A percentile compares a stretch with the other conserved stretches of the same genome.
Conservation (phyloP, 1,140 invertebrate genomes). For the Nilaparvata lugens region DNA sequence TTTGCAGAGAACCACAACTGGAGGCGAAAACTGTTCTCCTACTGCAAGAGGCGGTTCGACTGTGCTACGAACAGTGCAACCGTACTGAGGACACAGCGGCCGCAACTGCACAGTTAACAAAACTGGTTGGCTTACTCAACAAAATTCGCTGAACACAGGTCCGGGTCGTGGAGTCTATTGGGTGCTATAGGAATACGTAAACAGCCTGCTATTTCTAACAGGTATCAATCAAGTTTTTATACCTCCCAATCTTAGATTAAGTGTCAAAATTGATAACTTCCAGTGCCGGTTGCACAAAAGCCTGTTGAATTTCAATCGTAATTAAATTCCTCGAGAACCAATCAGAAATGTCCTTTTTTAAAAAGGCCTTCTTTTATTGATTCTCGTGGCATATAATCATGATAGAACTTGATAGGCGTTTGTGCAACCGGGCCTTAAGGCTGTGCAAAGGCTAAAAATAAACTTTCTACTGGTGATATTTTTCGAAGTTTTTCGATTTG, state of each 20-base stretch:
- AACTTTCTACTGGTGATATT: too few species aligned
- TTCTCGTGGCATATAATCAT: not conserved
- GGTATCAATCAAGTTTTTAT: constrained; percentile 31
- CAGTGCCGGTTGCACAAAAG: too few species aligned
- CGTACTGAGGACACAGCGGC: constrained; percentile 37
- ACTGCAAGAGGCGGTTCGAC: constrained; percentile 45
- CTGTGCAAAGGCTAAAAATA: too few species aligned
- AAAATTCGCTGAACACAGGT: constrained; percentile 46
- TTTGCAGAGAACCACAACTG: constrained; percentile 39
- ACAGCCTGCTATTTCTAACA: constrained; percentile 44
- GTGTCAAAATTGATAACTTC: too few species aligned
- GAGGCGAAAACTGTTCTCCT: constrained; percentile 51
- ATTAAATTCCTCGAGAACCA: too few species aligned
- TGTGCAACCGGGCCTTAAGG: too few species aligned
- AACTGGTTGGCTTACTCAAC: constrained; percentile 39
- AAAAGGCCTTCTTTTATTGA: not conserved
- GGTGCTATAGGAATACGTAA: constrained; percentile 54
- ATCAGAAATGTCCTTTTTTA: too few species aligned
- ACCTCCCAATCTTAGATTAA: constrained; percentile 4
- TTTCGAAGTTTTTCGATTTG: too few species aligned
- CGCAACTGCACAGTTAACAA: constrained; percentile 35
- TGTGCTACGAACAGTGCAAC: constrained; percentile 42
- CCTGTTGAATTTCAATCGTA: too few species aligned
- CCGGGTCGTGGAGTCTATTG: constrained; percentile 47
- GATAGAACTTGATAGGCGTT: not conserved